Conservation (phyloP, 2,797 vertebrate genomes). For the Ceyx erithaca region DNA sequence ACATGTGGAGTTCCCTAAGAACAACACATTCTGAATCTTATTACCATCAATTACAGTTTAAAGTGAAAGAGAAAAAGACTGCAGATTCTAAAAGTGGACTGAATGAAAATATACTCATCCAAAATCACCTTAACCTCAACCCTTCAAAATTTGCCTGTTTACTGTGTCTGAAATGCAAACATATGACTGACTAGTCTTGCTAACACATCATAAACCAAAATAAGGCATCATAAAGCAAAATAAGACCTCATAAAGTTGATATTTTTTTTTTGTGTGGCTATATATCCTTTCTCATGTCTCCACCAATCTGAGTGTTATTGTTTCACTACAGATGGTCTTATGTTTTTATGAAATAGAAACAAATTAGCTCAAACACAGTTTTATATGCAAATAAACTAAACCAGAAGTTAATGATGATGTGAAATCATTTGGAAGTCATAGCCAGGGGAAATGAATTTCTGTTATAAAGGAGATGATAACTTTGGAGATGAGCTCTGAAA, state of each 20-base stretch:
- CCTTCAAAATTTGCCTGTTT: not conserved
- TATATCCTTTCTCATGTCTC: constrained; percentile 20
- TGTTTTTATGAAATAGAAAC: constrained; percentile 6
- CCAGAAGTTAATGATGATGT: not conserved
- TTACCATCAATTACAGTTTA: not conserved
- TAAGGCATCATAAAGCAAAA: constrained; percentile 10
- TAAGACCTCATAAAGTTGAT: not conserved
- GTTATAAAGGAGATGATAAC: not conserved
- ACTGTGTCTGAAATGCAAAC: not conserved
- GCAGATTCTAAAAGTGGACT: not conserved
- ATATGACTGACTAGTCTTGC: not conserved
- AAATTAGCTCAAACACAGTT: not conserved
- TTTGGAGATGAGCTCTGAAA: not conserved
- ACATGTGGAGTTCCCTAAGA: not conserved
- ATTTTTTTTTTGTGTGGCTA: not conserved
- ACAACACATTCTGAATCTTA: not conserved
- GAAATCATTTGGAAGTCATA: constrained; percentile 8
- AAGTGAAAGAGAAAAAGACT: not conserved
- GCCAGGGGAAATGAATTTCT: not conserved
- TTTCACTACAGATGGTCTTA: constrained; percentile 15
- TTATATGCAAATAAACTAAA: constrained; percentile 21
- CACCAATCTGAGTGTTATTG: not conserved
- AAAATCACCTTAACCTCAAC: not conserved
- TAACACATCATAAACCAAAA: constrained; percentile 17
- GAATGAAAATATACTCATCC: not conserved